phyloP scores from a whole-genome alignment of 2,113 vertebrate genomes.

The Rhinoptilus africanus region DNA sequence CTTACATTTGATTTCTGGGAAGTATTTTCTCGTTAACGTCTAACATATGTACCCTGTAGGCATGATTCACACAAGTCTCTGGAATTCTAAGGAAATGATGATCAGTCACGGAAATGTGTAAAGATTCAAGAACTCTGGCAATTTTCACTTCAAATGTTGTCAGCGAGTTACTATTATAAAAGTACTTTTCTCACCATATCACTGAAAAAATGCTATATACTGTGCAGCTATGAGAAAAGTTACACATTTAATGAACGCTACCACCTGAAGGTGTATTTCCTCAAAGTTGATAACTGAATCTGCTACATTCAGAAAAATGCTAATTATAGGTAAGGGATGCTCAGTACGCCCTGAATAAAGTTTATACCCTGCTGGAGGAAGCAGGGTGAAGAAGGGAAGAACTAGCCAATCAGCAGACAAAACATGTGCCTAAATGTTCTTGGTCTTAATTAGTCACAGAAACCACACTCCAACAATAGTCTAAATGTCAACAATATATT shows the following conservation, averaged over 20 bases:
- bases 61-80: constrained; percentile 80
- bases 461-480: neutral
- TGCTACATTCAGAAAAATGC: constrained; percentile 21
- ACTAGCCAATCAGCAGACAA: neutral
- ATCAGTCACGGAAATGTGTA: constrained; percentile 81
- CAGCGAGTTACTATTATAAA: constrained; percentile 71
- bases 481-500: neutral
- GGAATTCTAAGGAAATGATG: constrained; percentile 78
- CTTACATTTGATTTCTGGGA: constrained; percentile 72
- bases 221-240: constrained; percentile 68
- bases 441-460: neutral
- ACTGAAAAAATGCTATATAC: constrained; percentile 32
- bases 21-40: constrained; percentile 82
- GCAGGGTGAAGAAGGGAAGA: neutral
- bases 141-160: constrained; percentile 84
- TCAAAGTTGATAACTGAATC: constrained; percentile 51
- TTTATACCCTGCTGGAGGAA: neutral
- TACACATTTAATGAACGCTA: constrained; percentile 88
- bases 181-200: constrained; percentile 74
- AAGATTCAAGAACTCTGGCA: constrained; percentile 77
- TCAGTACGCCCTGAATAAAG: neutral
- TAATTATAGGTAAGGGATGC: neutral
- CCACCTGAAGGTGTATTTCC: constrained; percentile 71
- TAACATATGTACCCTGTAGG: constrained; percentile 85
- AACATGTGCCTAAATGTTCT: neutral